Evolutionary conservation across 23 tunicate genomes (phyloP), one percentile per base, ranked within the genome.

Genomic region (Ciona savignyi): DNA sequence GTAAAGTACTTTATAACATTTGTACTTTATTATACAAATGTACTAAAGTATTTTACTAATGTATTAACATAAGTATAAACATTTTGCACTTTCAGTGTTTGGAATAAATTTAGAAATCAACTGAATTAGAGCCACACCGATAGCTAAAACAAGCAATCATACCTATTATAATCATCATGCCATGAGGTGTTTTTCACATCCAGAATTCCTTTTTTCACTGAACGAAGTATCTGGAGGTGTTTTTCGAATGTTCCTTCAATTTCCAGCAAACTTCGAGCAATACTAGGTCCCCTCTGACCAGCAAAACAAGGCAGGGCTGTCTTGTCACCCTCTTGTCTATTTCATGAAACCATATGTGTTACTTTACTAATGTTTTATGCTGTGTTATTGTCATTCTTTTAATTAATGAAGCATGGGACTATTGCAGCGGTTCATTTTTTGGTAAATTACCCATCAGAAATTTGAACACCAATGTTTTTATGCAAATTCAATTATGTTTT

Each of bases 81-180:
- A n/a, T n/a, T n/a, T n/a, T n/a, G n/a, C n/a, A n/a, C n/a, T n/a
- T n/a, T n/a, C n/a, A n/a, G n/a, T n/a, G n/a, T n/a, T n/a, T n/a
- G n/a, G n/a, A n/a, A n/a, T n/a, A n/a, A n/a, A n/a, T n/a, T n/a
- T n/a, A n/a, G n/a, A n/a, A n/a, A n/a, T n/a, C n/a, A n/a, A n/a
- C n/a, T n/a, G n/a, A n/a, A n/a, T n/a, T n/a, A n/a, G n/a, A n/a
- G n/a, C n/a, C n/a, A n/a, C n/a, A n/a, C n/a, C n/a, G n/a, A n/a
- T n/a, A n/a, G n/a, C n/a, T n/a, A n/a, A n/a, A 63, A n/a, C 15
- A 11, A 63, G 28, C 27, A 6, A 25, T 32, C 72, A 23, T 6
- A 90, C 97, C 69, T 83, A 78, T 82, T 93, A 68, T 85, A 93
- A 23, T 86, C 98, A 70, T 93, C 98, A 64, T 93, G 98, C 98